Evolutionary conservation across 2,888 invertebrate genomes (phyloP), one percentile per base, ranked within the genome.

Genomic region (Phrixothrix hirtus): DNA sequence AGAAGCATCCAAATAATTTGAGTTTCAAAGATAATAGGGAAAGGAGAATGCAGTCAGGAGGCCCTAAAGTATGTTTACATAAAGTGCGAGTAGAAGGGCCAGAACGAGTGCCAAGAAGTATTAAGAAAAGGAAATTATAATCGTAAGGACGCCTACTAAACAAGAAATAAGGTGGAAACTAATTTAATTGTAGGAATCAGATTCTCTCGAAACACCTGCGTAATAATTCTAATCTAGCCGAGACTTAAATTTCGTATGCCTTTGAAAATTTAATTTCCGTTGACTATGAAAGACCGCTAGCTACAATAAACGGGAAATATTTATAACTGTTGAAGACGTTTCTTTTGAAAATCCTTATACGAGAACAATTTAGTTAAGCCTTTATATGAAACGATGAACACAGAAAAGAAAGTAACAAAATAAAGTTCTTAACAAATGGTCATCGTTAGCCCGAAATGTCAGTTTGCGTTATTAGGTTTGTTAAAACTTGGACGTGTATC

Each of bases 351-450:
- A 44, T n/a, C 21, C 34, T 41, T 17, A 17, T 21, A 42, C 15
- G 36, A 14, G 16, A 25, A 15, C 39, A 15, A 39, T 51, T 41
- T 39, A 26, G 36, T 34, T 48, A 38, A 38, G 10, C 43, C 15
- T 43, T 48, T 36, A 34, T 38, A 42, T 31, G 41, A 47, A 46
- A 47, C 41, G 46, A 47, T 37, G 42, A 47, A 47, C 52, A 43
- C 47, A 30, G 38, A 59, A 55, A 53, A 35, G 48, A 57, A 54
- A 53, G 57, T 50, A 53, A 52, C 46, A 41, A 60, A 60, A 62
- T 61, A 58, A 62, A 63, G 58, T 63, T 63, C 51, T 51, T 58
- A 60, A 63, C 61, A 63, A 63, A 61, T 61, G 61, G 60, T 58
- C 63, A 59, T 63, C 63, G 63, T 63, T 63, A 63, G 56, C 54